Evolutionary conservation across 2,797 vertebrate species (phyloP).

Genomic region (Pseudochromis fuscus): DNA sequence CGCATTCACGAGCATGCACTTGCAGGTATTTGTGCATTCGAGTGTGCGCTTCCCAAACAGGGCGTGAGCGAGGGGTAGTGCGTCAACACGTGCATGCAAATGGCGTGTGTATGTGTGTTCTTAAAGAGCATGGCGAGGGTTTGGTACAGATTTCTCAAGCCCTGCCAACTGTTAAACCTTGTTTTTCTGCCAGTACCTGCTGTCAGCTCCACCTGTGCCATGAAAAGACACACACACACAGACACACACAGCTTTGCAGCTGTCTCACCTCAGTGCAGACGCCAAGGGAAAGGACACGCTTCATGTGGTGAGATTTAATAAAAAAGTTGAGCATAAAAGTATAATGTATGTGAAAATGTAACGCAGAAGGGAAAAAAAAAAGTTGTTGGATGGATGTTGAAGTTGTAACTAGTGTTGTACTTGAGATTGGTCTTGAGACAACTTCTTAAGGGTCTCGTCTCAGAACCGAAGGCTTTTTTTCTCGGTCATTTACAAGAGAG

Average conservation of each 20-base stretch:
- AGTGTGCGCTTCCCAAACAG: constrained; percentile 26
- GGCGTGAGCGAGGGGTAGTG: not conserved
- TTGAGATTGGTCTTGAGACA: too few species aligned
- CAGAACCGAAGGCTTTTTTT: too few species aligned
- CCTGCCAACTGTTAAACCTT: constrained; percentile 74
- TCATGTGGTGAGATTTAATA: constrained; percentile 20
- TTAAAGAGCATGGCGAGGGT: constrained; percentile 51
- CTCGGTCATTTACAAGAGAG: too few species aligned
- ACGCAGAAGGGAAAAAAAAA: not conserved
- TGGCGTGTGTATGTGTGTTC: constrained; percentile 30
- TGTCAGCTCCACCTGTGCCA: constrained; percentile 74
- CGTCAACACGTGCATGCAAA: constrained; percentile 22
- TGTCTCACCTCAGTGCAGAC: constrained; percentile 55
- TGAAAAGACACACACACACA: constrained; percentile 58
- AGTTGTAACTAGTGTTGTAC: too few species aligned
- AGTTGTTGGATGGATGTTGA: too few species aligned
- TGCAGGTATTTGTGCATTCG: not conserved
- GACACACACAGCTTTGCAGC: constrained; percentile 57
- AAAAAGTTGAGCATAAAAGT: not conserved
- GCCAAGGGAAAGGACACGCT: constrained; percentile 30
- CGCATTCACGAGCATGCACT: not conserved
- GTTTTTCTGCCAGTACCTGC: constrained; percentile 71
- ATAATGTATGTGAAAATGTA: not conserved
- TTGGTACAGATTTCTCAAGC: constrained; percentile 57
- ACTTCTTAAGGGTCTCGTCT: too few species aligned